Evolutionary conservation across 1,140 invertebrate genomes (phyloP), one percentile per base, ranked within the genome.

Genomic region (Heliconius hermathena): DNA sequence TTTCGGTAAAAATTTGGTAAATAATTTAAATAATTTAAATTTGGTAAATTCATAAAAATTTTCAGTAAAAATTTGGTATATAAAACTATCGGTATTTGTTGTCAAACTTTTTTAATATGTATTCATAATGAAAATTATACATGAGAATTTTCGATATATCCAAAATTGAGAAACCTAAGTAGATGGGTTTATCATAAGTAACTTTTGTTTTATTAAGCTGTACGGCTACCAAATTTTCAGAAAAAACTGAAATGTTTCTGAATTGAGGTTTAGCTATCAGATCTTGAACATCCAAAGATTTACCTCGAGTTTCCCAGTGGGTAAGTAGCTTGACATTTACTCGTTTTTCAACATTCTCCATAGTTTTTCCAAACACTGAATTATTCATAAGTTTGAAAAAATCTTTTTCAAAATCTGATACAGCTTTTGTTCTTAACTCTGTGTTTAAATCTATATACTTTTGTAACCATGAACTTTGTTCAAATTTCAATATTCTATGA

Each of bases 331-430:
- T 52, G 18, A 52, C 49, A 52, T 52, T 52, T 52, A 52, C 18
- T 52, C 49, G 49, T 52, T 52, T 52, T 52, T 41, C 49, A 52
- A 52, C 49, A 52, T 52, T 52, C 49, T 52, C 49, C 49, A 52
- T 52, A 52, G 13, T 81, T 89, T 33, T 89, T 38, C 49, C 95
- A 80, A 89, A 88, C 49, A 52, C 49, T 89, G 11, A 95, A 86
- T 95, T 95, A 82, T 94, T 95, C 81, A 95, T 89, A 76, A 95
- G 79, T 87, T 95, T 95, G 79, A 87, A 95, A 84, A 95, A 94
- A 85, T 95, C 90, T 85, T 95, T 95, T 88, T 95, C 38, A 79
- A 95, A 95, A n/a, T 92, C 85, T 82, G 91, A 92, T 76, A 76
- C 89, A n/a, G 95, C 89, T 29, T 83, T 71, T 77, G 83, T 87